phyloP scores from a whole-genome alignment of 2,113 vertebrate genomes.

The Myocastor coypus region DNA sequence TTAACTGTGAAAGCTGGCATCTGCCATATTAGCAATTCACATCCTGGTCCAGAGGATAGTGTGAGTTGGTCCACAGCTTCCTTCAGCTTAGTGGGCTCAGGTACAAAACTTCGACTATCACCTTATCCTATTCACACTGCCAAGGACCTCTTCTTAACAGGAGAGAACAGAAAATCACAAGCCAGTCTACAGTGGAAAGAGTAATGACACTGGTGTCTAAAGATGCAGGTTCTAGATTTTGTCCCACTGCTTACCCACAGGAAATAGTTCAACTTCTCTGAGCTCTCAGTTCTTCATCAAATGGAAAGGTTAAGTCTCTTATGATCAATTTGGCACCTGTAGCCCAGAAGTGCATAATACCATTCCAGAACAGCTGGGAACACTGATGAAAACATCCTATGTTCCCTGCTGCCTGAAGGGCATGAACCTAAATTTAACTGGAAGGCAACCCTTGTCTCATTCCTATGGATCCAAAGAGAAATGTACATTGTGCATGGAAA shows the following conservation, averaged over 20 bases:
- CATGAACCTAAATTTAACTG: neutral
- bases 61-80: neutral
- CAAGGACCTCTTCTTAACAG: neutral
- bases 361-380: neutral
- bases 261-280: neutral
- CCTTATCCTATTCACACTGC: neutral
- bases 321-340: neutral
- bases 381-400: neutral
- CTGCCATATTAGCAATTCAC: neutral
- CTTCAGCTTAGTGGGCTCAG: neutral
- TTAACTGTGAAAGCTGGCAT: neutral
- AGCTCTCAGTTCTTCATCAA: neutral
- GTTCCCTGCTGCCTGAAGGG: neutral
- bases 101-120: neutral
- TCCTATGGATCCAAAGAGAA: neutral
- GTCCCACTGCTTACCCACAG: neutral
- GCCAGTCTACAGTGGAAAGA: neutral
- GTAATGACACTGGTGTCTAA: neutral
- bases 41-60: slow-evolving; percentile 3
- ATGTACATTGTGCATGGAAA: neutral
- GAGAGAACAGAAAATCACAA: neutral
- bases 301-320: neutral
- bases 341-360: too few species aligned
- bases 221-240: neutral
- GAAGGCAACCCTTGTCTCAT: neutral